Conservation (phyloP, 1,140 invertebrate genomes). For the Cydia fagiglandana region DNA sequence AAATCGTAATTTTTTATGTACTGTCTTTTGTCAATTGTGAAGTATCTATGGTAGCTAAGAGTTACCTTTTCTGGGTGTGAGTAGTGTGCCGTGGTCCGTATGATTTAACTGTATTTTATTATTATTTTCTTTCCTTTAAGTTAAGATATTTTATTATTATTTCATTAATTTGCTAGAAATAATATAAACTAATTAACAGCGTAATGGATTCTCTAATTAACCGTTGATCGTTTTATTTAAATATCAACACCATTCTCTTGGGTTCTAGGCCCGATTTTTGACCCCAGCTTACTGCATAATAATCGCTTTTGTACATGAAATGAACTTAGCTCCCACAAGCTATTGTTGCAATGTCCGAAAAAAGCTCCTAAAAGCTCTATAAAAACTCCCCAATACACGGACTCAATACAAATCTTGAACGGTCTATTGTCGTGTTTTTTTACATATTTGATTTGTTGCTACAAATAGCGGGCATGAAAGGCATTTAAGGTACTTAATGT, state of each 20-base stretch:
- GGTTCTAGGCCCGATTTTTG: slow-evolving; percentile 35
- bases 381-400: slow-evolving; percentile 63
- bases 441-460: slow-evolving; percentile 75
- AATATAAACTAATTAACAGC: too few species aligned
- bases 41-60: too few species aligned
- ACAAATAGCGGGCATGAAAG: slow-evolving; percentile 75
- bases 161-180: too few species aligned
- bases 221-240: neutral
- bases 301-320: slow-evolving; percentile 41
- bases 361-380: slow-evolving; percentile 64
- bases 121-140: too few species aligned
- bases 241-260: neutral
- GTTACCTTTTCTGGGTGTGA: too few species aligned
- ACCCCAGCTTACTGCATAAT: slow-evolving; percentile 40
- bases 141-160: too few species aligned
- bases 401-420: slow-evolving; percentile 68
- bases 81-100: too few species aligned
- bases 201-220: too few species aligned
- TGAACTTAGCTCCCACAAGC: slow-evolving; percentile 55
- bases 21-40: too few species aligned
- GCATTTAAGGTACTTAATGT: slow-evolving; percentile 78
- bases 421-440: slow-evolving; percentile 69
- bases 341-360: slow-evolving; percentile 59
- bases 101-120: too few species aligned
- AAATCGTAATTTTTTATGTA: neutral